Conservation (phyloP, 2,888 invertebrate genomes). For the Phrixothrix hirtus region DNA sequence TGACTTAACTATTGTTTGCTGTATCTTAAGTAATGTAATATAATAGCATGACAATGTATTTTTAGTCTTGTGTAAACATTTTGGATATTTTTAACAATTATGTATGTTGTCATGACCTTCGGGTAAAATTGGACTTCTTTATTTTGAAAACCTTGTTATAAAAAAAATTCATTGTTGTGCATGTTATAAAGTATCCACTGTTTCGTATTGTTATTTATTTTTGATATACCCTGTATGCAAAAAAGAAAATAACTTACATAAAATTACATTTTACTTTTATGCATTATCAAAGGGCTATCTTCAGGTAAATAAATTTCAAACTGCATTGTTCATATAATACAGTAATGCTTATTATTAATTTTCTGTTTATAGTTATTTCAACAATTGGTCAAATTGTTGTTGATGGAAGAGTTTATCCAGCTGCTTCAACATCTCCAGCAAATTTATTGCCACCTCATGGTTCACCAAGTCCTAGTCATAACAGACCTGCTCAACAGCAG, state of each 20-base stretch:
- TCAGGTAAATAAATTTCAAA: constrained; percentile 31
- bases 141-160: too few species aligned
- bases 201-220: not conserved
- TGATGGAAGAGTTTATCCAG: constrained; percentile 78
- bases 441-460: constrained; percentile 42
- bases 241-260: too few species aligned
- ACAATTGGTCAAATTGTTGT: constrained; percentile 81
- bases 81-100: too few species aligned
- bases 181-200: too few species aligned
- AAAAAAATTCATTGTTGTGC: too few species aligned
- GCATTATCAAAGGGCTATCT: constrained; percentile 43
- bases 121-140: too few species aligned
- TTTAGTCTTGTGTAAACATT: too few species aligned
- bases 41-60: too few species aligned
- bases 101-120: too few species aligned
- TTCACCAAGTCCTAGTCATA: constrained; percentile 51
- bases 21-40: too few species aligned
- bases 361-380: constrained; percentile 64
- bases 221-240: too few species aligned
- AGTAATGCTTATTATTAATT: not conserved
- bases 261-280: constrained; percentile 3
- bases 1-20: too few species aligned
- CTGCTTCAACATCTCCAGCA: constrained; percentile 55
- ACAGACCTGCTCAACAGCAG: constrained; percentile 53
- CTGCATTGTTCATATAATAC: constrained; percentile 6